Evolutionary conservation across 2,888 invertebrate species (phyloP), one percentile per base, ranked within the genome.

Genomic region (Lordiphosa andalusiaca): DNA sequence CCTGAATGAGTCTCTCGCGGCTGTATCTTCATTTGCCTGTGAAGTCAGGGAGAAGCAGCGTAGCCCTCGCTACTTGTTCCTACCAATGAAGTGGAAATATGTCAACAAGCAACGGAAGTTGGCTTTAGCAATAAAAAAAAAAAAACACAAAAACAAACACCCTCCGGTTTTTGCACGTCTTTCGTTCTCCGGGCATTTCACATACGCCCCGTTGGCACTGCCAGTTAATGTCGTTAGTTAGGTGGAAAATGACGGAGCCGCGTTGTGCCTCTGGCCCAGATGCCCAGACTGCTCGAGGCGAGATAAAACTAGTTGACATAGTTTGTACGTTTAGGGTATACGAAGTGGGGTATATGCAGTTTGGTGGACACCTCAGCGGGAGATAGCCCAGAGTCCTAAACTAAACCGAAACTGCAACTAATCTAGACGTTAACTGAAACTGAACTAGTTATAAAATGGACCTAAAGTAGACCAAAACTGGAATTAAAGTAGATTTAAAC

Each of bases 61-160:
- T 30, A 9, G 30, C 30, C 56, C 46, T 63, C 56, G 63, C 50
- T 50, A 40, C 64, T 71, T 63, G 76, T 72, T 69, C 69, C 54
- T 72, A 72, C 69, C 80, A 78, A 82, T 81, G 85, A 84, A 76
- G 81, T 84, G 81, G 83, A 81, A 81, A 80, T 80, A 82, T 80
- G 80, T 80, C 82, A 84, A 84, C 80, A 84, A 71, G 84, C 77
- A 66, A 64, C 77, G 84, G 81, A 77, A 77, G 84, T 84, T 81
- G 84, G 69, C 78, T 60, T 48, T 65, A 62, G 55, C 73, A 61
- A 67, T 63, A 67, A 62, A 61, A 70, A 68, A 53, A 52, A 48
- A 42, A 40, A 59, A 44, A 54, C 41, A 52, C 61, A 62, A 21
- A 39, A 16, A 38, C 40, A 59, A 50, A 57, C 56, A 42, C 41